Percentiles rank a stretch among this genome's conserved stretches.
These are phyloP conservation scores for Taphrorychus bicolor DNA, from an alignment of 2,888 invertebrate species.

Conservation along the genomic window DNA sequence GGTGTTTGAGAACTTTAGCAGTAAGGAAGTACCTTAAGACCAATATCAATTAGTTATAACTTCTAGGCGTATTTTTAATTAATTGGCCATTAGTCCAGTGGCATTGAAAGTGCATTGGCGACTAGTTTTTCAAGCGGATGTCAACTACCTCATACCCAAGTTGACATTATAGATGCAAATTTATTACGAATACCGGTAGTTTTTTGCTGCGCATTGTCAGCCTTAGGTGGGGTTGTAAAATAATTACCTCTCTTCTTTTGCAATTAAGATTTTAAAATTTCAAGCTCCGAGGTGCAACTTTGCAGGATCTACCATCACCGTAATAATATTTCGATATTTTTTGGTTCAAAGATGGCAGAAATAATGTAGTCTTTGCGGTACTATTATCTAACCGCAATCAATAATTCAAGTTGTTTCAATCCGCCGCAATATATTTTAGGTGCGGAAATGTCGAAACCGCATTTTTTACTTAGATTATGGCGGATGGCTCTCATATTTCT, in stretches of 20 bases:
- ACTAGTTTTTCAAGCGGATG: background rate
- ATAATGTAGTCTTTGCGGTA: constrained; percentile 45
- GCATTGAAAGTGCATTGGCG: constrained; percentile 7
- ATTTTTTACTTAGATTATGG: constrained; percentile 32
- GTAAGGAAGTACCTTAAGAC: no score
- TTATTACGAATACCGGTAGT: background rate
- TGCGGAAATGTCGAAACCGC: constrained; percentile 36
- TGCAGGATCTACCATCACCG: no score
- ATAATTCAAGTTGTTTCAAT: constrained; percentile 33
- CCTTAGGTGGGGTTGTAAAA: background rate
- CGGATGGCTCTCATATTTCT: constrained; percentile 13
- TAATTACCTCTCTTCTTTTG: background rate
- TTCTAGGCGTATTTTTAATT: background rate
- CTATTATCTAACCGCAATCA: constrained; percentile 35
- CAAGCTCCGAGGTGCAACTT: no score
- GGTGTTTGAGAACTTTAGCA: no score
- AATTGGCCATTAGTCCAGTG: background rate
- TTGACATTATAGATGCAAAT: constrained; percentile 4
- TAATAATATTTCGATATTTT: no score
- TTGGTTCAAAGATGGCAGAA: constrained; percentile 45
- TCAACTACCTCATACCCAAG: background rate
- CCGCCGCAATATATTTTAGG: constrained; percentile 34
- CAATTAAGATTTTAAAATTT: background rate
- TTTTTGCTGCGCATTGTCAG: background rate
- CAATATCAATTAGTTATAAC: no score